Base-by-base conservation (phyloP, 2,888 invertebrate species). In the Parascotia fuliginaria region DNA sequence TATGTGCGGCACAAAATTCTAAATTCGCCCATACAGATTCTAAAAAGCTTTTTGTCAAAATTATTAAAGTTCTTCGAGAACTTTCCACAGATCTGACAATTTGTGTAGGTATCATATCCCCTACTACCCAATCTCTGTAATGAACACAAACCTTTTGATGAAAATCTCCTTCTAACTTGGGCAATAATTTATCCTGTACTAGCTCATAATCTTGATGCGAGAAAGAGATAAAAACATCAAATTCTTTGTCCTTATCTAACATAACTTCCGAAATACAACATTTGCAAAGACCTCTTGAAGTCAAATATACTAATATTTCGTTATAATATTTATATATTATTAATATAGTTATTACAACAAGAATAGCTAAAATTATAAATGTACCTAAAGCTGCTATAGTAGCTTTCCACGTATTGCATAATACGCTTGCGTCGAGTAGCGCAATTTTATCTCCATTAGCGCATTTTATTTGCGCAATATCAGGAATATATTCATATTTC, bases 211-310 rank as follows among this genome's bases (percentile, higher is more conserved):
- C 97, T 73, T 94, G 93, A 71, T 96, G 95, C 0, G 96, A 95
- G 77, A 95, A 97, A 58, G 96, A 96, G 42, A 97, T 91, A 77
- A 97, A 97, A 0, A 96, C 96, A 77, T 97, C 97, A 78, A 95
- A 97, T n/a, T 27, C 28, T 9, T 65, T 66, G 62, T 65, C 70
- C 0, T 73, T 58, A 60, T 70, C 72, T 0, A 54, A 16, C 2
- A 60, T 52, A 3, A 65, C 65, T 1, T 65, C 69, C 0, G 54
- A 9, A 0, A 65, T 36, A 2, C 45, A 56, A 39, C 39, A 65
- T 0, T 42, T 70, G 43, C 33, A 65, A 16, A 55, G 47, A 1
- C 27, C 67, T 50, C 33, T 42, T 31, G 7, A 61, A 11, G 49
- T 67, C 1, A 78, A 55, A 7, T 53, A 66, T 1, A 74, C 50